Evolutionary conservation across 1,140 invertebrate genomes (phyloP).

Genomic region (Samia ricini): DNA sequence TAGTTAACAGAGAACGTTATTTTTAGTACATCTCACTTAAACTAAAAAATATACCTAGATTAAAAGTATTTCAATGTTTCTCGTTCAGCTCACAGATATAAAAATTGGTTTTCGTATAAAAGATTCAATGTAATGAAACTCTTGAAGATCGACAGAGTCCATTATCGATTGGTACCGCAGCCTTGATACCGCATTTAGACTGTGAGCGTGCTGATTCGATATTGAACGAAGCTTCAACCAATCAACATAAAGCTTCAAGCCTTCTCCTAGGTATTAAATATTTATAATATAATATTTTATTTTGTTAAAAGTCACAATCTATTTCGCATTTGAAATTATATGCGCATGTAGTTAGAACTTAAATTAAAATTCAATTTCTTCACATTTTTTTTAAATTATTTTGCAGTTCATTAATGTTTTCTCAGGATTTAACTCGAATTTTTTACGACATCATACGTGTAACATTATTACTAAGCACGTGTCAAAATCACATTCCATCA

Average conservation of each 20-base stretch:
- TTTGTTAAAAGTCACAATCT: too few species aligned
- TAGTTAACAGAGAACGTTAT: too few species aligned
- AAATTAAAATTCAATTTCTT: too few species aligned
- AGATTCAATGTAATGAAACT: background rate
- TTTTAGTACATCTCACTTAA: too few species aligned
- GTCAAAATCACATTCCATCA: slow-evolving; percentile 4
- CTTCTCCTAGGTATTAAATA: background rate
- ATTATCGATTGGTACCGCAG: background rate
- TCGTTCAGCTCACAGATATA: background rate
- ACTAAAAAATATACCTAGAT: too few species aligned
- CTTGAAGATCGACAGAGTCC: background rate
- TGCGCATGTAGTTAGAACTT: too few species aligned
- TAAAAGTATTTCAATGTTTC: background rate
- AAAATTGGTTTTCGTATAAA: background rate
- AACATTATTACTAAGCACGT: slow-evolving; percentile 8
- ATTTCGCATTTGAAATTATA: too few species aligned
- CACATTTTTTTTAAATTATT: too few species aligned
- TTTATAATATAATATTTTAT: too few species aligned
- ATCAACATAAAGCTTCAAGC: background rate
- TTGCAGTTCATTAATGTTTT: too few species aligned
- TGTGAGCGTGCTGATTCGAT: background rate
- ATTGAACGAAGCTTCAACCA: background rate
- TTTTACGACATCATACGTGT: slow-evolving; percentile 16
- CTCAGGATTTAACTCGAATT: too few species aligned
- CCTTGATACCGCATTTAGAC: background rate